phyloP scores from a whole-genome alignment of 1,140 invertebrate species.

The Zophobas atratus region DNA sequence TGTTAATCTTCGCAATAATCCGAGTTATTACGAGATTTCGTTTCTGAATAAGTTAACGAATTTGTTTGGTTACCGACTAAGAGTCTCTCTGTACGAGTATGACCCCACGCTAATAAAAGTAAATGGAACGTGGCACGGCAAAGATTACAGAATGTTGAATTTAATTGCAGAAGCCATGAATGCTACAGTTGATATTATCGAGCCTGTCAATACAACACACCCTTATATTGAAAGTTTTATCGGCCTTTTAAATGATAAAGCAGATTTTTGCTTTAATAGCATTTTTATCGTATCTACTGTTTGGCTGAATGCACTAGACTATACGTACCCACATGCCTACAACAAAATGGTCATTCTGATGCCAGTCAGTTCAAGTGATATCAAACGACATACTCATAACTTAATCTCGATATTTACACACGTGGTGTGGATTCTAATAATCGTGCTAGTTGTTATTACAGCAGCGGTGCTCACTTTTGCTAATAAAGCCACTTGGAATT shows the following conservation, averaged over 20 bases:
- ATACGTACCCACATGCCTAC: conserved; percentile 7
- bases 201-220: background rate
- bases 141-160: conserved; percentile 18
- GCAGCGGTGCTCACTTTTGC: background rate
- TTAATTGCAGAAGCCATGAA: background rate
- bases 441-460: background rate
- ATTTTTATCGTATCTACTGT: background rate
- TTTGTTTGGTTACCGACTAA: conserved; percentile 22
- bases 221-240: background rate
- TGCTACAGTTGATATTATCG: conserved; percentile 16
- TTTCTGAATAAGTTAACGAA: conserved; percentile 19
- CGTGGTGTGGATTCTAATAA: background rate
- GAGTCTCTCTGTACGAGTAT: background rate
- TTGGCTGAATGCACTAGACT: background rate
- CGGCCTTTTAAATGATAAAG: background rate
- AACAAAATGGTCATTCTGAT: conserved; percentile 18
- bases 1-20: background rate
- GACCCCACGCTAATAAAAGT: background rate
- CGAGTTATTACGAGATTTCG: background rate
- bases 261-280: conserved; percentile 43
- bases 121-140: conserved; percentile 15
- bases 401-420: background rate
- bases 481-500: background rate
- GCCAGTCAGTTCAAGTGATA: background rate
- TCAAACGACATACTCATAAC: background rate